Evolutionary conservation across 2,113 vertebrate species (phyloP).

Genomic region (Ploceus nigricollis): DNA sequence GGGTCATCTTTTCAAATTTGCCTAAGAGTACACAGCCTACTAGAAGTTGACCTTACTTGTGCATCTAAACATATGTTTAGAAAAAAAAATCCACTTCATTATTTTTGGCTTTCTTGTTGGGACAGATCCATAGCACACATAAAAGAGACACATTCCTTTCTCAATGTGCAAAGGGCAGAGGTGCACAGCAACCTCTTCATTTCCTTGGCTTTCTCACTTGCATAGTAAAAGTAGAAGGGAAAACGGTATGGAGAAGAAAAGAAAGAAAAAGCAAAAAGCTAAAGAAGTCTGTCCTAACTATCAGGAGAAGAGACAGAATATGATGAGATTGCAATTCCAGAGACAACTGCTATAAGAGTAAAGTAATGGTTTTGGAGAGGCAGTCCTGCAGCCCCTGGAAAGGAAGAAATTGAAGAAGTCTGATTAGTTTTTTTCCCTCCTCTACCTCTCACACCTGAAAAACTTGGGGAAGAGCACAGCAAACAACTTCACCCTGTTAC

Average conservation of each 20-base stretch:
- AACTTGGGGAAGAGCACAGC: not conserved
- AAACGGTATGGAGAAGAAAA: not conserved
- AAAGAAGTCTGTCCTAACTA: not conserved
- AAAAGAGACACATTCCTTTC: not conserved
- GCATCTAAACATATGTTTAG: not conserved
- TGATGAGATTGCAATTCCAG: not conserved
- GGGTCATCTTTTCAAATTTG: not conserved
- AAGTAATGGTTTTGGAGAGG: not conserved
- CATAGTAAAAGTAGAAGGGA: not conserved
- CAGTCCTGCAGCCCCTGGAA: not conserved
- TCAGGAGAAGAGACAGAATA: not conserved
- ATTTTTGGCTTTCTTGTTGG: not conserved
- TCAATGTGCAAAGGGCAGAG: not conserved
- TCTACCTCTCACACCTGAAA: not conserved
- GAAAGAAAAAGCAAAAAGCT: not conserved
- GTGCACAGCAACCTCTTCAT: not conserved
- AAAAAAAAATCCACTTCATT: not conserved
- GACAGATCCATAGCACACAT: not conserved
- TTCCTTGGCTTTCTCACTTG: not conserved
- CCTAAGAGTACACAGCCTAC: not conserved
- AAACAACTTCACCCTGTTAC: not conserved
- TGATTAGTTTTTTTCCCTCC: not conserved
- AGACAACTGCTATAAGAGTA: not conserved
- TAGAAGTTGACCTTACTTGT: not conserved
- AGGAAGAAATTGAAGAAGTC: not conserved